Evolutionary conservation across 1,140 invertebrate species (phyloP), one percentile per base, ranked within the genome.

Genomic region (Aplysia californica): DNA sequence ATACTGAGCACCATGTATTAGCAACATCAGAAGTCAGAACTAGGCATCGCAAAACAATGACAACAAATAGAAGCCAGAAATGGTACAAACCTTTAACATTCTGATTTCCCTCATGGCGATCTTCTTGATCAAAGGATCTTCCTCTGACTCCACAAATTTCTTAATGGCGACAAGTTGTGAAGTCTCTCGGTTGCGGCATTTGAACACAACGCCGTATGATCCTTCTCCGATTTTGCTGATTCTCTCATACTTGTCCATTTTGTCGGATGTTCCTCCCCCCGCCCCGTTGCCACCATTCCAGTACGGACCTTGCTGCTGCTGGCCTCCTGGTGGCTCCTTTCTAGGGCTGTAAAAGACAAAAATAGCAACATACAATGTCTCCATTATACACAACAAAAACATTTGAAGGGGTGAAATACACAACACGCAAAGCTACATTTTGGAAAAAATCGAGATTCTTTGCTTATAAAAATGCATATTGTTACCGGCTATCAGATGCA

Each of bases 241-340:
- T 90, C 97, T 97, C 90, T 99, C 98, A 91, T 99, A 99, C 75
- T 97, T 94, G 90, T 99, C 98, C 97, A 99, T 99, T 65, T 75
- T 79, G 61, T 79, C 73, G 2, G 74, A 55, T 10, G 67, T 79
- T 56, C 23, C 77, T n/a, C n/a, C n/a, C n/a, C n/a, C n/a, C n/a
- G n/a, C n/a, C n/a, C n/a, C n/a, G n/a, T n/a, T n/a, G 1, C 64
- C 56, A 50, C 50, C 44, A 23, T 65, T 74, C 23, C 29, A 74
- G 71, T 64, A 74, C 1, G 56, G 59, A 38, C 71, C 71, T 35
- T 70, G 67, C 33, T 64, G 71, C 29, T 74, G 56, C 29, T 36
- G 31, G n/a, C 29, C 31, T 23, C 5, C 35, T n/a, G 67, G 39
- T 5, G 58, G 67, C 4, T 79, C 73, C 65, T 75, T 79, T 38